Percentiles rank a stretch among this genome's conserved stretches.
Conservation (phyloP, 2,113 vertebrate genomes). For the Atrichornis clamosus region DNA sequence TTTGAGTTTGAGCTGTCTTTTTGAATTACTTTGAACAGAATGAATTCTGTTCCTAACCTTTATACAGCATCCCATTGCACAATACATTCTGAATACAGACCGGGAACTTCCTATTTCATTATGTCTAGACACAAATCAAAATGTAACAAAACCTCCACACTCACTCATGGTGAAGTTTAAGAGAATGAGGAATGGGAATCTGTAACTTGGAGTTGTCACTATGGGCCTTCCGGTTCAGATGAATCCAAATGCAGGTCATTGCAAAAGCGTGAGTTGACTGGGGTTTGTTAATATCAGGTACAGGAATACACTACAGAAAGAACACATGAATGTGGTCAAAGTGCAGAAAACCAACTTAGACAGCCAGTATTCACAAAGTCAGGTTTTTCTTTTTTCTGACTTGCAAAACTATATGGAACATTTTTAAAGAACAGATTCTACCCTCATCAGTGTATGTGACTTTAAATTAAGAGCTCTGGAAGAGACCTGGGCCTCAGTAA, state of each 20-base stretch:
- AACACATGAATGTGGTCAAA: not conserved
- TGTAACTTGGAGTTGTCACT: constrained; percentile 95
- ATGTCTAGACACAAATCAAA: not conserved
- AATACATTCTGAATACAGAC: not conserved
- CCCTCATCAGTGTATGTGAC: not conserved
- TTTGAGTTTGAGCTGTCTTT: not conserved
- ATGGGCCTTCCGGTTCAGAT: constrained; percentile 97
- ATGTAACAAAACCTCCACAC: not conserved
- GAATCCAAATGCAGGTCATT: constrained; percentile 99
- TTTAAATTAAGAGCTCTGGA: not conserved
- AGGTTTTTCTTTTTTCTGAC: not conserved
- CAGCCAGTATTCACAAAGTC: not conserved
- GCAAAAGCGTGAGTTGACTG: constrained; percentile 98
- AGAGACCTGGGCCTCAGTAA: not conserved
- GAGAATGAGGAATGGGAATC: constrained; percentile 96
- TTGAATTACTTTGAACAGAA: not conserved
- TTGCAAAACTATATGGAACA: not conserved
- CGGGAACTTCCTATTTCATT: not conserved
- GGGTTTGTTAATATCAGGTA: constrained; percentile 98
- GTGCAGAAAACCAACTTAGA: not conserved
- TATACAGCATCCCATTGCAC: not conserved
- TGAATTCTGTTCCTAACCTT: not conserved
- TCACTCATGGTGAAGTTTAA: constrained; percentile 97
- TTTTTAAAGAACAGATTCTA: not conserved
- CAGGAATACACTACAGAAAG: constrained; percentile 88